Conservation (phyloP, 2,113 vertebrate genomes). For the Neogale vison region DNA sequence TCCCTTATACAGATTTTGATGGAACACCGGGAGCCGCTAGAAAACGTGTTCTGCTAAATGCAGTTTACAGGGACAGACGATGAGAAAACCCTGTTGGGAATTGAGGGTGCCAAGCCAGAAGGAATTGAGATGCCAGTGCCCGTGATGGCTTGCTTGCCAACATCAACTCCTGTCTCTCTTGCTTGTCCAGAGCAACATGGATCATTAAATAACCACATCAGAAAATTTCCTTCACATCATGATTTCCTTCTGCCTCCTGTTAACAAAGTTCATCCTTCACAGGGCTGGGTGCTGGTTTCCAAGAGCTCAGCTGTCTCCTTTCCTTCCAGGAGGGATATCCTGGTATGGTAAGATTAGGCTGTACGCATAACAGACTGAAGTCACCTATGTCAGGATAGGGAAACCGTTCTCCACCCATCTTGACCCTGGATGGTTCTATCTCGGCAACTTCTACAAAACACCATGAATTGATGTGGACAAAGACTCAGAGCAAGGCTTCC, state of each 20-base stretch:
- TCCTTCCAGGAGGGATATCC: background rate
- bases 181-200: background rate
- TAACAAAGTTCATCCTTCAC: background rate
- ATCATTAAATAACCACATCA: background rate
- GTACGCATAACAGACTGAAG: rapidly evolving
- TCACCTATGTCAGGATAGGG: rapidly evolving
- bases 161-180: background rate
- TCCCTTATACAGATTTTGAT: background rate
- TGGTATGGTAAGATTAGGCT: rapidly evolving
- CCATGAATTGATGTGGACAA: rapidly evolving
- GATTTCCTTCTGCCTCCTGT: background rate
- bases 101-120: too few relatives aligned
- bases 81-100: too few relatives aligned
- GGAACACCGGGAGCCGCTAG: rapidly evolving
- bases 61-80: too few relatives aligned
- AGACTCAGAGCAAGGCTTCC: background rate
- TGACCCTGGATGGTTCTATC: too few relatives aligned
- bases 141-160: too few relatives aligned
- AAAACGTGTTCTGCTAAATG: too few relatives aligned
- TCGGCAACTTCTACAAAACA: background rate
- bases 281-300: too few relatives aligned
- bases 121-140: too few relatives aligned
- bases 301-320: background rate
- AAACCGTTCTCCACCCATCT: too few relatives aligned
- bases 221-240: background rate